phyloP scores from a whole-genome alignment of 2,888 invertebrate genomes.

The Apeira syringaria region DNA sequence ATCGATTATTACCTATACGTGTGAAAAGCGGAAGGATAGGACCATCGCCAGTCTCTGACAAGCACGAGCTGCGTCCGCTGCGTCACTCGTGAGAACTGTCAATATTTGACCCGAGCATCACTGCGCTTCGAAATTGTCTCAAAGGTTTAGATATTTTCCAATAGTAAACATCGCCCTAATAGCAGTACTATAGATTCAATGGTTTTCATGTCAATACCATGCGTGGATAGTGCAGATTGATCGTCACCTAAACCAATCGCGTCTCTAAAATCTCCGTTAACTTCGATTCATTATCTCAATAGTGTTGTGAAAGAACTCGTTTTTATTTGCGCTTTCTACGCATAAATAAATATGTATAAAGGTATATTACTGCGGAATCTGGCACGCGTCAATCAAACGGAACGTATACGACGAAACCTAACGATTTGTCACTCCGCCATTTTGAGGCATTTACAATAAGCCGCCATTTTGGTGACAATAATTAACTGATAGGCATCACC shows the following conservation, averaged over 20 bases:
- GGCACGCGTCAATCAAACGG: slow-evolving; percentile 82
- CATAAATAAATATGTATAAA: slow-evolving; percentile 78
- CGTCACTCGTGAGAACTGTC: slow-evolving; percentile 78
- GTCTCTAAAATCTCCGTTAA: slow-evolving; percentile 47
- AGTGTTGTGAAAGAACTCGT: slow-evolving; percentile 69
- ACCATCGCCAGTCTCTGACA: slow-evolving; percentile 46
- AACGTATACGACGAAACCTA: slow-evolving; percentile 69
- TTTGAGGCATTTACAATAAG: slow-evolving; percentile 72
- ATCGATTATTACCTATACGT: slow-evolving; percentile 83
- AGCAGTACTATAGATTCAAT: slow-evolving; percentile 28
- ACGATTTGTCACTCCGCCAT: slow-evolving; percentile 80
- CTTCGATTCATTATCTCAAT: slow-evolving; percentile 71
- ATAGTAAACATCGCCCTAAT: slow-evolving; percentile 68
- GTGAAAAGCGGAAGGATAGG: slow-evolving; percentile 81
- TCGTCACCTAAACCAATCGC: slow-evolving; percentile 47
- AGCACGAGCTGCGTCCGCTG: slow-evolving; percentile 67
- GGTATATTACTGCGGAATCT: slow-evolving; percentile 71
- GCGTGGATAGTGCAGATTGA: slow-evolving; percentile 20
- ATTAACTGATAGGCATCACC: slow-evolving; percentile 80
- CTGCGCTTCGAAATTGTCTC: slow-evolving; percentile 79
- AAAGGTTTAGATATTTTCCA: slow-evolving; percentile 77
- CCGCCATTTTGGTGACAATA: slow-evolving; percentile 81
- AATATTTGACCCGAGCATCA: slow-evolving; percentile 74
- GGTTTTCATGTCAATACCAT: neutral
- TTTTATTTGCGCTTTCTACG: slow-evolving; percentile 81